Evolutionary conservation across 2,888 invertebrate genomes (phyloP), one percentile per base, ranked within the genome.

Genomic region (Tiphia femorata): DNA sequence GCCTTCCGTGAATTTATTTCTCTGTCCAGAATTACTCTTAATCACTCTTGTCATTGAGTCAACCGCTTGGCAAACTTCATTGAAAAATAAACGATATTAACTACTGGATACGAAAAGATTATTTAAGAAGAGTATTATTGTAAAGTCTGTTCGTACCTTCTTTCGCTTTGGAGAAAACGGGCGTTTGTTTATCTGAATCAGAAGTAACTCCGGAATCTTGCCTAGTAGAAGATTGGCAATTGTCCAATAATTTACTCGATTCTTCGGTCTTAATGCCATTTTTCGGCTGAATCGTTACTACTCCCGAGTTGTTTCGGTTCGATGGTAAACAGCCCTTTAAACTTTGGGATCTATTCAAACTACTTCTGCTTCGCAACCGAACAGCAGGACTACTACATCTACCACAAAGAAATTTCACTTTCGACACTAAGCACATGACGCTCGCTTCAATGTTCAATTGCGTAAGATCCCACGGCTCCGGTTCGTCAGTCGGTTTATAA

Each of bases 381-480:
- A 91, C 89, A 3, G 91, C 91, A 2, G 91, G 91, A 75, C 91
- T 91, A 14, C 90, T 90, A 73, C 91, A 91, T 37, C 90, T 86
- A 1, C 91, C 91, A 76, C 92, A 92, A 3, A 94, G 84, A 80
- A 92, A 92, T 76, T 93, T 93, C 0, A 92, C 90, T 84, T 94
- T 94, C 70, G 93, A 92, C 19, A 92, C 91, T 61, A 95, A 85
- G 81, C 94, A 94, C 89, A 95, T 93, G 4, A 94, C 90, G 75
- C 93, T 92, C 0, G 94, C 95, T 84, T 95, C 94, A 48, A 94
- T 92, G 78, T 95, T 95, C 30, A 95, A 83, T 72, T 94, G 91
- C 0, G 93, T 94, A 57, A 95, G 86, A 80, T 95, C 95, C 88
- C 93, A 91, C 0, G 94, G 94, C 76, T 94, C 94, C 0, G 92